Percentiles rank a stretch among this genome's conserved stretches.
phyloP scores from a whole-genome alignment of 1,140 invertebrate genomes.

The Rhopalosiphum maidis region DNA sequence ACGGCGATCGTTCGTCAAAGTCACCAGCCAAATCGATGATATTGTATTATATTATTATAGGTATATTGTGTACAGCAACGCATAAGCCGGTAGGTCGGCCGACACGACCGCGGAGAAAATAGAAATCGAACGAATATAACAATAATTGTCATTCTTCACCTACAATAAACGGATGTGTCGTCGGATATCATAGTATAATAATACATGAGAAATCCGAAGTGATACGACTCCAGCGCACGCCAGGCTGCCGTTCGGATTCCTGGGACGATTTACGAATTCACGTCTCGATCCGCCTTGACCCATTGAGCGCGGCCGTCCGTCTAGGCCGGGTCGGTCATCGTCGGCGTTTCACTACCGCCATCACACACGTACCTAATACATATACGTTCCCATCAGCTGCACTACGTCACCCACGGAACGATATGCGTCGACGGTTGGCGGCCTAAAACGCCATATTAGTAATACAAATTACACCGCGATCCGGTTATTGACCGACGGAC shows the following conservation, averaged over 20 bases:
- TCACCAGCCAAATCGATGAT: neutral
- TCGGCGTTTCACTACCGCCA: neutral
- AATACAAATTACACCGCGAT: neutral
- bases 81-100: neutral
- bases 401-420: neutral
- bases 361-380: neutral
- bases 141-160: neutral
- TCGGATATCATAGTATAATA: neutral
- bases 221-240: neutral
- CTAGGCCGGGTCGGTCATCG: neutral
- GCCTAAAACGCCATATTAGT: neutral
- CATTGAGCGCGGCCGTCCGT: constrained; percentile 10
- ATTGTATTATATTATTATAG: neutral
- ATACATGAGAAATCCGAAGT: neutral
- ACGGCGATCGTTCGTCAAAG: neutral
- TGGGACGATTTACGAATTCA: constrained; percentile 35
- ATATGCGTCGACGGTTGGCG: no score
- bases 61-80: neutral
- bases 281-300: constrained; percentile 53
- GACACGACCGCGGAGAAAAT: neutral
- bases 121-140: neutral
- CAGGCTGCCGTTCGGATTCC: neutral
- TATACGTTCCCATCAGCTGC: neutral
- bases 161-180: neutral
- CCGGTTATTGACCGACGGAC: constrained; percentile 40